Conservation (phyloP, 2,797 vertebrate genomes). For the Rhynchotus rufescens region DNA sequence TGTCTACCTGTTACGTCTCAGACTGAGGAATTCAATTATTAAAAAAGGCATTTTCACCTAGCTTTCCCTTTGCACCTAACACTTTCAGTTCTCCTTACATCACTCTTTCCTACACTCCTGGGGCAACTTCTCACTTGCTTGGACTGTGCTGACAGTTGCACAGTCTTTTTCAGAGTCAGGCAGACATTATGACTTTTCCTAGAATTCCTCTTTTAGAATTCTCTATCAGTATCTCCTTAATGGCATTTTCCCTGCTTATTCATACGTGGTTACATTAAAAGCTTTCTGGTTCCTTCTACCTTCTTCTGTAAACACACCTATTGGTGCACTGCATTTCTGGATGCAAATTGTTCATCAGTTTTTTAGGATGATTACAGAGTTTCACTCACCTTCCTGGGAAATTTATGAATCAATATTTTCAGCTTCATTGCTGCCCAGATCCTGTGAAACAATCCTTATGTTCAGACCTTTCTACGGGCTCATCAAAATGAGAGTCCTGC, state of each 20-base stretch:
- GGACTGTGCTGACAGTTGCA: neutral
- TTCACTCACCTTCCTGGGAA: conserved; percentile 46
- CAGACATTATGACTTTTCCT: neutral
- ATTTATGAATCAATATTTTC: conserved; percentile 70
- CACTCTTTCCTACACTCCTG: neutral
- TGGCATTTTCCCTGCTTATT: neutral
- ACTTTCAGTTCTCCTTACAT: neutral
- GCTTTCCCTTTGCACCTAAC: neutral
- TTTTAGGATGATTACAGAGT: neutral
- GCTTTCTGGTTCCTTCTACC: neutral
- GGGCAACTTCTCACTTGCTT: neutral
- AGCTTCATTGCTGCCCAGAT: conserved; percentile 70
- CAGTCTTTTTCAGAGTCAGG: neutral
- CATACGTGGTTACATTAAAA: neutral
- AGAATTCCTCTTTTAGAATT: neutral
- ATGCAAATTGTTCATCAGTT: conserved; percentile 25
- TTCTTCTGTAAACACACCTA: neutral
- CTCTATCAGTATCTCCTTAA: neutral
- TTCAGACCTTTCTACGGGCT: conserved; percentile 57
- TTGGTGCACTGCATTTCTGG: neutral
- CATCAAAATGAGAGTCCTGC: conserved; percentile 49
- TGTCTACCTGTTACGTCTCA: neutral
- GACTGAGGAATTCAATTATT: neutral
- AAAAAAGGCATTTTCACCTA: neutral
- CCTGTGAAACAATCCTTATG: conserved; percentile 74